phyloP scores from a whole-genome alignment of 2,797 vertebrate species.

The Notolepis coatsorum region DNA sequence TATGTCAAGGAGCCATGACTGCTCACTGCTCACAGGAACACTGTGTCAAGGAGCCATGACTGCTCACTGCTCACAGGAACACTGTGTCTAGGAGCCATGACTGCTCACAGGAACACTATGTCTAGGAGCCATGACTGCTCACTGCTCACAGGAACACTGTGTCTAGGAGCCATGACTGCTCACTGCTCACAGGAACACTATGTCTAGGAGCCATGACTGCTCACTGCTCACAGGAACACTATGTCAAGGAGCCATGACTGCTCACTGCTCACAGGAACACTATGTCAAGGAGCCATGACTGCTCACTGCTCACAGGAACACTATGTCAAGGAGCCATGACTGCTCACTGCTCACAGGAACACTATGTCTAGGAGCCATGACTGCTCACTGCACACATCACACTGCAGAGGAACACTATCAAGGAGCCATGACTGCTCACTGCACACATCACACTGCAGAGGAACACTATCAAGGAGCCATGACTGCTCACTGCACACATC shows the following conservation, averaged over 20 bases:
- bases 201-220: not conserved
- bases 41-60: no score
- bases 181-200: no score
- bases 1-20: no score
- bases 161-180: not conserved
- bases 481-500: no score
- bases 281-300: not conserved
- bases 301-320: no score
- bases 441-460: no score
- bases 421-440: not conserved
- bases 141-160: not conserved
- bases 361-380: not conserved
- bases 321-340: not conserved
- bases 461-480: not conserved
- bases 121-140: not conserved
- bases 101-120: not conserved
- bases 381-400: no score
- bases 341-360: no score
- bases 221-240: no score
- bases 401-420: not conserved
- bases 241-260: not conserved
- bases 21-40: not conserved
- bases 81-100: not conserved
- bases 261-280: no score
- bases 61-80: not conserved